Evolutionary conservation across 2,797 vertebrate genomes (phyloP), one percentile per base, ranked within the genome.

Genomic region (Poecilia velifera): DNA sequence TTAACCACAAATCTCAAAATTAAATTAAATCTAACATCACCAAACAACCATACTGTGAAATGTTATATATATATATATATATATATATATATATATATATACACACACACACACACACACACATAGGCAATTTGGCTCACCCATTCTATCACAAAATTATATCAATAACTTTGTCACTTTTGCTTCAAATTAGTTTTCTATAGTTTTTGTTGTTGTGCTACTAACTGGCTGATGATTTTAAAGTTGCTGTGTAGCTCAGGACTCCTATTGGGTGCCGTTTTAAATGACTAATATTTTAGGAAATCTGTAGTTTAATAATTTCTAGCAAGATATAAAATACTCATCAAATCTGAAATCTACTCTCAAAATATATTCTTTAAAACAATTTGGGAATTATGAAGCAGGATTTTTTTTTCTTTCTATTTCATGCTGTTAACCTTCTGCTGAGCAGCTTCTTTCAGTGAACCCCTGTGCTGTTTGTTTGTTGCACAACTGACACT

Each of bases 401-500:
- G n/a, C 9, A 7, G 14, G 1, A 1, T 31, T 39, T 36, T 64
- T 6, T 34, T 36, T 64, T 34, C n/a, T 59, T 31, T 20, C 31
- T 34, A 34, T 62, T 28, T 62, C 9, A 16, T 62, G 1, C 13
- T 62, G n/a, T 36, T 36, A 36, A 20, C 59, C 16, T 64, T 64
- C 14, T 34, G 59, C 31, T 36, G 14, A 8, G 3, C 72, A 6
- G 9, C 2, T 39, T 62, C 25, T 6, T 25, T 6, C 18, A 47
- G 34, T 51, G 6, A 55, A 45, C 10, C 25, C 68, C 12, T 43
- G 13, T 28, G 25, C n/a, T 46, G 51, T 18, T 72, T 43, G 10
- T 39, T 1, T 78, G 76, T 28, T 73, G 66, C 53, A 74, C 28
- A 76, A 45, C 47, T 71, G 31, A 85, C 82, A 80, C 47, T 66